These are phyloP conservation scores for Marmota monax DNA, from an alignment of 2,113 vertebrate species.

Conservation along the genomic window DNA sequence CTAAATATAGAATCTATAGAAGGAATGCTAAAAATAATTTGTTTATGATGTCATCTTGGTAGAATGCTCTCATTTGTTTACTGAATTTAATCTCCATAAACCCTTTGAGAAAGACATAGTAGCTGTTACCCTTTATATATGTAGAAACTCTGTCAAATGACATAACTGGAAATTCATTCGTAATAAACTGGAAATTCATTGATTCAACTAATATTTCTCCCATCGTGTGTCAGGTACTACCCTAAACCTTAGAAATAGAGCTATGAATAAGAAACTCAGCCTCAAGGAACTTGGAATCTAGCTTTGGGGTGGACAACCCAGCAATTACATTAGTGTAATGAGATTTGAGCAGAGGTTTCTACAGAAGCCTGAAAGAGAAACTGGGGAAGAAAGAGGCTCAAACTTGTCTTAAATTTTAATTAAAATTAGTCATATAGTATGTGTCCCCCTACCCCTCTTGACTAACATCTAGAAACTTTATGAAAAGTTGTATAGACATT, in stretches of 20 bases:
- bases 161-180: background rate
- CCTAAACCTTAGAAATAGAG: background rate
- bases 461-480: background rate
- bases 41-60: background rate
- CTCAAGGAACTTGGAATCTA: background rate
- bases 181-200: no score
- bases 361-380: background rate
- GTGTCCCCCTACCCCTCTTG: background rate
- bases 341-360: background rate
- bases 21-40: background rate
- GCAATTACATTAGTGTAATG: background rate
- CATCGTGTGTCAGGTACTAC: background rate
- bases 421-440: background rate
- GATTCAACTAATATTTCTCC: background rate
- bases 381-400: background rate
- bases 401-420: background rate
- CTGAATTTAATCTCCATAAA: background rate
- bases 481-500: background rate
- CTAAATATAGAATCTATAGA: background rate
- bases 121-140: background rate
- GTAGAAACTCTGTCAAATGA: background rate
- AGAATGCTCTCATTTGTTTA: background rate
- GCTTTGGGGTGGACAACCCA: background rate
- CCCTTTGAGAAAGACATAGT: slow-evolving; percentile 18
- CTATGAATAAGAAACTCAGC: background rate